Evolutionary conservation across 2,113 vertebrate genomes (phyloP), one percentile per base, ranked within the genome.

Genomic region (Murina feae): DNA sequence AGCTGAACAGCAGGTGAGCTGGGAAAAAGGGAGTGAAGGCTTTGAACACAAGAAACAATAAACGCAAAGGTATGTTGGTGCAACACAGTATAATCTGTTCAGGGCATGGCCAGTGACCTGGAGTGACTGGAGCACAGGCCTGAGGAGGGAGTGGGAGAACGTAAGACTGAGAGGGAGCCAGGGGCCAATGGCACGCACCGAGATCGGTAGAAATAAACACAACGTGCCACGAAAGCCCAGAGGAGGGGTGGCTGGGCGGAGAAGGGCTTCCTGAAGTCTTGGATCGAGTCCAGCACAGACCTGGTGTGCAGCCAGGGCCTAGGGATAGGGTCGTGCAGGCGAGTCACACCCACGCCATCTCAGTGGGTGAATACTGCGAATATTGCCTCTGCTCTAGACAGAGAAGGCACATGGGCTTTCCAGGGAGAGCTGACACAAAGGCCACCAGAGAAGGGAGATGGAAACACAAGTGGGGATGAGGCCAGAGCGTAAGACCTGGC

Each of bases 141-240:
- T 69, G 53, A 60, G 68, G 21, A 69, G 25, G 44, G 21, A 49
- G 16, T 21, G n/a, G 42, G 28, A 39, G 28, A 53, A 47, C 10
- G 9, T 83, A 25, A 88, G 7, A 25, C 6, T 11, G 32, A 63
- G 21, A 23, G 25, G 72, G 30, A 60, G 47, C 51, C 49, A 12
- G 44, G 28, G 42, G 68, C 47, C 32, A 20, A 6, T 3, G 10
- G 21, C 5, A 23, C 0, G 0, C 14, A 7, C 18, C 21, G 71
- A 66, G 63, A 14, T 66, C 32, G 39, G 1, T 23, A 7, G 32
- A n/a, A 60, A 28, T 35, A 53, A 74, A 39, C 5, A 16, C 14
- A 5, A 3, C 8, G 16, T 2, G 13, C 39, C 1, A 1, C 5
- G 35, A 51, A 14, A 37, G 37, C 53, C n/a, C 32, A 13, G 63